Percentiles rank a stretch among this genome's conserved stretches.
Conservation (phyloP, 2,888 invertebrate species). For the Dendrolimus houi region DNA sequence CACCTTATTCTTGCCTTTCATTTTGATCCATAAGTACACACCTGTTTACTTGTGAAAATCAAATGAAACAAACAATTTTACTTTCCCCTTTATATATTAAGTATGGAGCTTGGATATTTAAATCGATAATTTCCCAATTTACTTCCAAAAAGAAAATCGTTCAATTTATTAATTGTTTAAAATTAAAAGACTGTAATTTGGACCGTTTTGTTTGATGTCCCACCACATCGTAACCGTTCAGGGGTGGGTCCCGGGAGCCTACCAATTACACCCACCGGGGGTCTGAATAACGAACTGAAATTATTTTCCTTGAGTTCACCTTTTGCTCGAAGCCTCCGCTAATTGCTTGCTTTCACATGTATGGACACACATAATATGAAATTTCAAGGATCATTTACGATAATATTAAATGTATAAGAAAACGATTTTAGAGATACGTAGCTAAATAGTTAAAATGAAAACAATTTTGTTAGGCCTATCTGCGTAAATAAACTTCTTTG, state of each 20-base stretch:
- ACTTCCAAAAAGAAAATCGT: constrained; percentile 23
- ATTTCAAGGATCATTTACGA: no score
- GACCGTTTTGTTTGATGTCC: constrained; percentile 40
- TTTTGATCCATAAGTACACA: no score
- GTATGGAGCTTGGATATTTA: constrained; percentile 3
- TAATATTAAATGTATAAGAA: no score
- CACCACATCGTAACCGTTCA: constrained; percentile 17
- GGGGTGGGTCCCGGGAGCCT: constrained; percentile 27
- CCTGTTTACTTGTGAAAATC: neutral
- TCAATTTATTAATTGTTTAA: constrained; percentile 37
- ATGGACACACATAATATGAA: no score
- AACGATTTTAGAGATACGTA: no score
- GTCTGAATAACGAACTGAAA: constrained; percentile 44
- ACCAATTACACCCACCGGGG: constrained; percentile 40
- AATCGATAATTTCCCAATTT: constrained; percentile 14
- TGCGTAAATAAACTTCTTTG: no score
- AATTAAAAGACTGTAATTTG: constrained; percentile 45
- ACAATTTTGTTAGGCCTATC: no score
- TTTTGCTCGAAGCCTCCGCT: constrained; percentile 37
- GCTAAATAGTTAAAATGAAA: no score
- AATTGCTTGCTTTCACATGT: constrained; percentile 29
- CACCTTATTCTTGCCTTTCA: no score
- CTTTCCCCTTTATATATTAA: no score
- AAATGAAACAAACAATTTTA: constrained; percentile 1
- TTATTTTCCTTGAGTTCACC: constrained; percentile 42